Percentiles rank a stretch among this genome's conserved stretches.
Conservation (phyloP, 2,113 vertebrate genomes). For the Manacus vitellinus region DNA sequence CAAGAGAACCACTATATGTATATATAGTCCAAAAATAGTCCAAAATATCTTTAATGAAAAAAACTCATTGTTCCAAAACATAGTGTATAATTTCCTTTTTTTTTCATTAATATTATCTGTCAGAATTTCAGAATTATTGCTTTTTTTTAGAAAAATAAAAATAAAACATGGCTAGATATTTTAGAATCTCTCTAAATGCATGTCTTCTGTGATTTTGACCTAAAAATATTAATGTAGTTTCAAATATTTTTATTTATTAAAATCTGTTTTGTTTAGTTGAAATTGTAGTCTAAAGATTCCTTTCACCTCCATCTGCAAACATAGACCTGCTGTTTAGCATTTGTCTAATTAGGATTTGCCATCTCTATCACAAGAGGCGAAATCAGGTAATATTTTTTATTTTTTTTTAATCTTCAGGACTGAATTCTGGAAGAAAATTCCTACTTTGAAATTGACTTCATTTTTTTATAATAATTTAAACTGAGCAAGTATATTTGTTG, state of each 20-base stretch:
- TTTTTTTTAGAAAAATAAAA: background rate
- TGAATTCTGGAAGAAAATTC: background rate
- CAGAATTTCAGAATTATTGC: background rate
- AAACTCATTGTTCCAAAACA: background rate
- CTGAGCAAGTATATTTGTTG: background rate
- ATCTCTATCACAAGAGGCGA: background rate
- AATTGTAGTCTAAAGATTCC: background rate
- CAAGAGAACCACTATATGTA: no score
- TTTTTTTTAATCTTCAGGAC: background rate
- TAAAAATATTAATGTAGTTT: background rate
- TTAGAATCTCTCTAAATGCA: background rate
- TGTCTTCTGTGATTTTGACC: background rate
- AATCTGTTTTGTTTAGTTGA: background rate
- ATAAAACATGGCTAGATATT: background rate
- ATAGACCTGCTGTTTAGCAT: background rate
- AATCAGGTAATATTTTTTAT: background rate
- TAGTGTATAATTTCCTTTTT: background rate
- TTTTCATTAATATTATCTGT: background rate
- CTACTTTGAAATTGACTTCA: background rate
- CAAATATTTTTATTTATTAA: background rate
- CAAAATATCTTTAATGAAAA: background rate
- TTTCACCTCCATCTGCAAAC: background rate
- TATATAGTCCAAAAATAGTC: background rate
- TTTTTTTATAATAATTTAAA: background rate
- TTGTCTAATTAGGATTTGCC: background rate